Conservation (phyloP, 2,888 invertebrate genomes). For the Arrhopalites spinosus region DNA sequence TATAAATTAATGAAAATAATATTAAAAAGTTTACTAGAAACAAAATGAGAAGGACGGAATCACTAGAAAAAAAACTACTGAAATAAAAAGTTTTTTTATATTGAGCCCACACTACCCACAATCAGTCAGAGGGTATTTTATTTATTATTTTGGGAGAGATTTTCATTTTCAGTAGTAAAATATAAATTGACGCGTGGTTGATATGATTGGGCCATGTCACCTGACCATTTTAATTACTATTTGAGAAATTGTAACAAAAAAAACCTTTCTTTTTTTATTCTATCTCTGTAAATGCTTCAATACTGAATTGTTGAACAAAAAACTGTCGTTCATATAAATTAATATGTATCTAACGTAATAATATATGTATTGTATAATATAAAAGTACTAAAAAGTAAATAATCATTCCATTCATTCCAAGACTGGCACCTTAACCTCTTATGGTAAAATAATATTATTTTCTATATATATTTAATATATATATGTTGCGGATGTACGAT, state of each 20-base stretch:
- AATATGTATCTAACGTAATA: too few relatives aligned
- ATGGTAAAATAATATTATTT: not conserved
- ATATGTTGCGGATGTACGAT: not conserved
- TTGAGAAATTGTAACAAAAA: constrained; percentile 24
- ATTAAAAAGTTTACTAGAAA: too few relatives aligned
- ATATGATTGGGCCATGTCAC: not conserved
- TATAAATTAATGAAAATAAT: too few relatives aligned
- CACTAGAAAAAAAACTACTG: too few relatives aligned
- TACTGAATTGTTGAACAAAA: constrained; percentile 56
- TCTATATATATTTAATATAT: too few relatives aligned
- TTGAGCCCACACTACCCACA: too few relatives aligned
- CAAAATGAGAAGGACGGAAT: too few relatives aligned
- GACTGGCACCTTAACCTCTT: constrained; percentile 24
- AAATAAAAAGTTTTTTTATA: too few relatives aligned
- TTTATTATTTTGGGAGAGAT: not conserved
- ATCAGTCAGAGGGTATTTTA: not conserved
- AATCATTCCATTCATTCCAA: constrained; percentile 19
- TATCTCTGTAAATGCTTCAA: constrained; percentile 55
- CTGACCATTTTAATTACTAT: not conserved
- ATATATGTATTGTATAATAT: not conserved
- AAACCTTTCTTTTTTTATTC: constrained; percentile 14
- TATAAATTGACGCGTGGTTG: not conserved
- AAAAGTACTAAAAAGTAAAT: constrained; percentile 11
- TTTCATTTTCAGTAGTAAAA: not conserved
- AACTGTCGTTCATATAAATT: constrained; percentile 19